Evolutionary conservation across 2,113 vertebrate species (phyloP).

Genomic region (Eubucco bourcierii): DNA sequence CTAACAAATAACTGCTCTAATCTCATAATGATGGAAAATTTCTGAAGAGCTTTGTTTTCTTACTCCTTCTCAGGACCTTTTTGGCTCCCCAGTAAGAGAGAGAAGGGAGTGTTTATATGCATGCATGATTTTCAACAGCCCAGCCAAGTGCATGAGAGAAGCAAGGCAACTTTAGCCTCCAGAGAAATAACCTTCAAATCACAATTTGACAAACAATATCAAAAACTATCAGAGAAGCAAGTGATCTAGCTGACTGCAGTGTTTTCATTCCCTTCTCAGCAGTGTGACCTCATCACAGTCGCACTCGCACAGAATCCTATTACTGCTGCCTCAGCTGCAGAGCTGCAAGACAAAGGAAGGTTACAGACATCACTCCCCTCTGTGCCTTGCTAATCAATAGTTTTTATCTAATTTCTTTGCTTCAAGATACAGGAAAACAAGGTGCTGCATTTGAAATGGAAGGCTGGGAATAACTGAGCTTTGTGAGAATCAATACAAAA

Average conservation of each 20-base stretch:
- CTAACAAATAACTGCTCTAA: background rate
- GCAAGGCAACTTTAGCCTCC: constrained; percentile 35
- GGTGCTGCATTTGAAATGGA: constrained; percentile 42
- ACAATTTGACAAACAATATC: constrained; percentile 61
- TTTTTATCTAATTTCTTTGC: constrained; percentile 68
- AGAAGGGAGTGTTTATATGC: background rate
- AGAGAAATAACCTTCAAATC: constrained; percentile 72
- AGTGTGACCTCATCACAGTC: constrained; percentile 59
- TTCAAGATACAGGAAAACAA: constrained; percentile 54
- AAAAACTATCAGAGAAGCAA: constrained; percentile 49
- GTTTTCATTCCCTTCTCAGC: constrained; percentile 47
- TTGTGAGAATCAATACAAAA: constrained; percentile 48
- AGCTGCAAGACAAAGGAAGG: constrained; percentile 59
- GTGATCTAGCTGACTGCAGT: constrained; percentile 38
- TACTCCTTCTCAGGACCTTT: background rate
- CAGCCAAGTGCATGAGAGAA: constrained; percentile 7
- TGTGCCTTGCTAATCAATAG: constrained; percentile 47
- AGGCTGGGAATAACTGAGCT: constrained; percentile 45
- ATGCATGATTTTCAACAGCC: background rate
- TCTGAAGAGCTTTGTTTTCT: background rate
- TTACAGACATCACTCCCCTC: constrained; percentile 45
- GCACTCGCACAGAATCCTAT: constrained; percentile 52
- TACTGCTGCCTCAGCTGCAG: constrained; percentile 64
- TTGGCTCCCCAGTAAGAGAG: background rate
- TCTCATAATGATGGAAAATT: background rate